Base-by-base conservation (phyloP, 2,888 invertebrate genomes). In the Drosophila histrio region DNA sequence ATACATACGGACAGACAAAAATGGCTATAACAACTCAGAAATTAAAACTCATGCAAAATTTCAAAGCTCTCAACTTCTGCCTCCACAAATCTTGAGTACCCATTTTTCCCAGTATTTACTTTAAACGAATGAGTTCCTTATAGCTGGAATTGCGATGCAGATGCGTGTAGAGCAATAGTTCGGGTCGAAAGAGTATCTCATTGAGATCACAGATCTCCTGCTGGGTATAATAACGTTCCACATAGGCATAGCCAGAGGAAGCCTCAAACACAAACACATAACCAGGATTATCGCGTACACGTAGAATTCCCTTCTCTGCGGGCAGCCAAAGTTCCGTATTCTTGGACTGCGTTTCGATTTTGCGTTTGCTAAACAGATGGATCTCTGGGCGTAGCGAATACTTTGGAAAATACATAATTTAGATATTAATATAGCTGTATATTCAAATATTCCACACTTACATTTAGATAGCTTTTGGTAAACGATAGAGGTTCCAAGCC, bases 401-500 rank as follows among this genome's bases (percentile, higher is more conserved):
- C 90, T 69, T n/a, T 13, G 6, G 6, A 19, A 19, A 19, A 4
- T 0, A 26, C n/a, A 13, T 7, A 15, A 30, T 28, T 6, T 0
- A n/a, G 11, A 11, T 11, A 19, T 1, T 1, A 11, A 17, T 1
- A 17, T 3, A 24, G 0, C 5, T 8, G 1, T 1, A 2, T 0
- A 11, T 15, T 13, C 19, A n/a, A 3, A 4, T 13, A 24, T 9
- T 3, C 2, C 11, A 3, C 17, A 77, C 88, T 69, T 30, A 91
- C 91, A 77, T 90, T 90, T 1, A 91, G 72, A 77, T 79, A 91
- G 2, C 78, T 53, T 11, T 72, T 77, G 5, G 87, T 91, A 50
- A 80, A 90, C 1, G 93, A 88, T 5, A 92, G 85, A 41, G 94
- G 93, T 54, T 94, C 93, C 2, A 93, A 89, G 0, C 93, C 94